Conservation (phyloP, 2,888 invertebrate genomes). For the Drosophila greeni region DNA sequence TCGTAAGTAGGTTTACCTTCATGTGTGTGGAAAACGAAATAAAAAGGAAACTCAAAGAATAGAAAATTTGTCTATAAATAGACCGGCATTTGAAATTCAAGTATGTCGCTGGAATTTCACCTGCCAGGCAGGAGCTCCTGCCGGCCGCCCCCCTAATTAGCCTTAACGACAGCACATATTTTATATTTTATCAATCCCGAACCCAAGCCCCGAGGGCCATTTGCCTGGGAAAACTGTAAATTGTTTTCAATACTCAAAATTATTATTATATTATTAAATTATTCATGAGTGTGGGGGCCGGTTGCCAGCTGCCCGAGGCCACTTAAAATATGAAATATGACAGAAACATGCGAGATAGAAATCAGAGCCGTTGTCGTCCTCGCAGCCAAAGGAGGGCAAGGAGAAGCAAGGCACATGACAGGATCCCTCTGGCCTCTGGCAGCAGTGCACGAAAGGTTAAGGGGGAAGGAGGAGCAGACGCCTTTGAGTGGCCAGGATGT, state of each 20-base stretch:
- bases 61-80: slow-evolving; percentile 30
- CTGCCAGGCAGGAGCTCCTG: slow-evolving; percentile 9
- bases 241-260: slow-evolving; percentile 46
- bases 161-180: slow-evolving; percentile 29
- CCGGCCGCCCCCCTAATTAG: slow-evolving; percentile 38
- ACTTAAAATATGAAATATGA: slow-evolving; percentile 53
- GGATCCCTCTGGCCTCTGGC: slow-evolving; percentile 29
- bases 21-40: slow-evolving; percentile 6
- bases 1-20: slow-evolving; percentile 4
- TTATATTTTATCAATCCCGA: slow-evolving; percentile 29
- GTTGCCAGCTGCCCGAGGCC: slow-evolving; percentile 33
- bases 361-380: slow-evolving; percentile 27
- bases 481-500: slow-evolving; percentile 27
- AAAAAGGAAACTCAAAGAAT: background rate
- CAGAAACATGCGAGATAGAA: slow-evolving; percentile 40
- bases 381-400: slow-evolving; percentile 17
- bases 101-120: slow-evolving; percentile 3
- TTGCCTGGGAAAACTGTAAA: slow-evolving; percentile 42
- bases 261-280: slow-evolving; percentile 47
- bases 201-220: slow-evolving; percentile 1
- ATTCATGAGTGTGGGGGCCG: slow-evolving; percentile 37
- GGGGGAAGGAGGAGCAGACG: background rate
- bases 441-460: slow-evolving; percentile 8
- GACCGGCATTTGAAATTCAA: slow-evolving; percentile 16
- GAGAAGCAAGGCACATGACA: slow-evolving; percentile 29